Evolutionary conservation across 2,797 vertebrate species (phyloP), one percentile per base, ranked within the genome.

Genomic region (Cichlasoma orientale): DNA sequence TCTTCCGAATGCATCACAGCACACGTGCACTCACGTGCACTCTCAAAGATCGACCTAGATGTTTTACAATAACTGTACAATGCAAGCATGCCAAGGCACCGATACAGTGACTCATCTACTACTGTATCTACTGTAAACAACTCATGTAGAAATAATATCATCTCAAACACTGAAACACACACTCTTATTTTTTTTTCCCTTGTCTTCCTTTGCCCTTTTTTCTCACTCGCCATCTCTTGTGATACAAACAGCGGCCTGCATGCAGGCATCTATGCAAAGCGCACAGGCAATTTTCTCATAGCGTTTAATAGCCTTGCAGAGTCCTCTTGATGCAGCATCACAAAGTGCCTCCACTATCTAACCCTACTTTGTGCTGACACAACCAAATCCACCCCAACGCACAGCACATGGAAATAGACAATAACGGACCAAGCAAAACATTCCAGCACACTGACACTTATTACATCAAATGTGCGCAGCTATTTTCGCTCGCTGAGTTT

Each of bases 41-140:
- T 92, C 90, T 91, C 71, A 83, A 78, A 88, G 80, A 90, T 88
- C 85, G 91, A 92, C 93, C 94, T 92, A 93, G 86, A 93, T 94
- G 92, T 91, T 90, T 83, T 82, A 91, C 86, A 92, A 75, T 84
- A 78, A 73, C 57, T 74, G 54, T 68, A 88, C 85, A 85, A 86
- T 77, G 69, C 77, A 21, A 59, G 79, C 77, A 77, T 57, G 80
- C 78, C 56, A 56, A 74, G 63, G 77, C 86, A 85, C 74, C 75
- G 11, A 82, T 44, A 74, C 75, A 82, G 82, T 86, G 84, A 80
- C 84, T 92, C 90, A 88, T 91, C 74, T 73, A 79, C 74, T 73
- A 79, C 86, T 78, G 84, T 13, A 79, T 76, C 78, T 82, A 79
- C 75, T 79, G 75, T 76, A 82, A 86, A 74, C 80, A 78, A 85